Conservation (phyloP, 1,140 invertebrate genomes). For the Rhynchophorus ferrugineus region DNA sequence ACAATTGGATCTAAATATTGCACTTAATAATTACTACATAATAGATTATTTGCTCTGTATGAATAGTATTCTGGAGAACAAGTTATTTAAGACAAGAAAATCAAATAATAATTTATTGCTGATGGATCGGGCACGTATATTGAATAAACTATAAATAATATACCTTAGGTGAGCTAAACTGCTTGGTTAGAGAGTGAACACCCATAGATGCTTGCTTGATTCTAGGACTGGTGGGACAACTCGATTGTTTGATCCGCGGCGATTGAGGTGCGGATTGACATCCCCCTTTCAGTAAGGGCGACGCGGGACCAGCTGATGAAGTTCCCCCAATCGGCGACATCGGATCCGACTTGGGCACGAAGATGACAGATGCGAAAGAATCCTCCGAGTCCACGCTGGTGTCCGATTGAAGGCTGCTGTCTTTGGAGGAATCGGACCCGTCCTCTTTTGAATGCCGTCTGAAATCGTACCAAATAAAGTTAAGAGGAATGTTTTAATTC, state of each 20-base stretch:
- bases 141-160: neutral
- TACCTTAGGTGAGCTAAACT: slow-evolving; percentile 48
- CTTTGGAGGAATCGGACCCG: slow-evolving; percentile 84
- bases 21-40: too few species aligned
- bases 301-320: slow-evolving; percentile 52
- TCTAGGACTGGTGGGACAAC: slow-evolving; percentile 52
- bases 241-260: slow-evolving; percentile 52
- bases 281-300: slow-evolving; percentile 46
- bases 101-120: too few species aligned
- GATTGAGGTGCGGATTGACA: slow-evolving; percentile 65
- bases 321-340: slow-evolving; percentile 45
- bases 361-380: slow-evolving; percentile 85
- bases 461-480: too few species aligned
- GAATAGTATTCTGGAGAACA: neutral
- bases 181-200: slow-evolving; percentile 49
- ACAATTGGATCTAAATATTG: too few species aligned
- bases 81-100: too few species aligned
- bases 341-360: slow-evolving; percentile 63
- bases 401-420: slow-evolving; percentile 85
- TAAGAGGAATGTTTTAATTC: too few species aligned
- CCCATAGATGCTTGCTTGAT: slow-evolving; percentile 48
- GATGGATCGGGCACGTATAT: too few species aligned
- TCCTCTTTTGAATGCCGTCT: slow-evolving; percentile 68
- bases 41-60: neutral
- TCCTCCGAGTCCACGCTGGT: slow-evolving; percentile 90